These are phyloP conservation scores for Rhabdomys pumilio DNA, from an alignment of 2,797 vertebrate species.

Conservation along the genomic window DNA sequence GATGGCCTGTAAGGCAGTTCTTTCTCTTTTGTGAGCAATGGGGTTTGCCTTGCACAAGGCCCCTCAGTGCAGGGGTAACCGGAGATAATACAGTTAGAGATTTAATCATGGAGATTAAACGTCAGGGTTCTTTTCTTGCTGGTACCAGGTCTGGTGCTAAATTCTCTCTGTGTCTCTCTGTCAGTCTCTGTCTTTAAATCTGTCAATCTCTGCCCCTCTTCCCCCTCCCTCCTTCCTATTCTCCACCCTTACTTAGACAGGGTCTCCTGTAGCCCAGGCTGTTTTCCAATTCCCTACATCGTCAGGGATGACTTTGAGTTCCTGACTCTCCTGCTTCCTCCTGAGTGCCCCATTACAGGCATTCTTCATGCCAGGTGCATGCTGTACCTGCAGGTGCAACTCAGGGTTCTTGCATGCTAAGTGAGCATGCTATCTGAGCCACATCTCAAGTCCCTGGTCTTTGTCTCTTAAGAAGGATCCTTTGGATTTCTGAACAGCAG, in stretches of 20 bases:
- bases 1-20: not conserved
- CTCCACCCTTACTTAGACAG: not conserved
- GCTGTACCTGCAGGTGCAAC: not conserved
- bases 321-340: not conserved
- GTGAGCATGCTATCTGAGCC: not conserved
- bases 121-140: accelerated
- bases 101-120: not conserved
- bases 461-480: not conserved
- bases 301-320: not conserved
- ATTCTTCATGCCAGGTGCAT: not conserved
- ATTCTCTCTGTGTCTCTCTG: not conserved
- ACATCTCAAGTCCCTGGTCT: not conserved
- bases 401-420: not conserved
- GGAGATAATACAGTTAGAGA: accelerated
- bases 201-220: too few relatives aligned
- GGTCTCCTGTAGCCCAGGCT: not conserved
- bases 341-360: not conserved
- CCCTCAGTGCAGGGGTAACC: not conserved
- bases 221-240: not conserved
- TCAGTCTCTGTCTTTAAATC: too few relatives aligned
- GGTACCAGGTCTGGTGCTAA: not conserved
- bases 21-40: not conserved
- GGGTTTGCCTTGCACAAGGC: not conserved
- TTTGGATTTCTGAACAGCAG: not conserved
- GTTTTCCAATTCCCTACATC: not conserved